Percentiles rank a stretch among this genome's conserved stretches.
phyloP scores from a whole-genome alignment of 1,140 invertebrate species.

The Zaprionus ghesquierei region DNA sequence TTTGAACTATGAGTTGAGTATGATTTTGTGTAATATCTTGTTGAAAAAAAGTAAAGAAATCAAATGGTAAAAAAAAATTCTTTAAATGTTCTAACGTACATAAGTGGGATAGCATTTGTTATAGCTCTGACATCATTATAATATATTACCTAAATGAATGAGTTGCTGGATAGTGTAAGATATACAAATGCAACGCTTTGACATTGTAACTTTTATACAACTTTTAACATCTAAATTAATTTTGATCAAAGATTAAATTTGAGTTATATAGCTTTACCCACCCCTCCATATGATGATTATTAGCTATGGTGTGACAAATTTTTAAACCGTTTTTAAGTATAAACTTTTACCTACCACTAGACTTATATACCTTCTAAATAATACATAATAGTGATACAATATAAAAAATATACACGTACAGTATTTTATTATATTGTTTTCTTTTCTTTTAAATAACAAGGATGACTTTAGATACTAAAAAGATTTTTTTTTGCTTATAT shows the following conservation, averaged over 20 bases:
- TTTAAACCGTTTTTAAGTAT: conserved; percentile 1
- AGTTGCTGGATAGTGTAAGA: neutral
- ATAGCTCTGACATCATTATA: too few relatives aligned
- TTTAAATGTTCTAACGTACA: neutral
- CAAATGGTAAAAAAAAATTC: neutral
- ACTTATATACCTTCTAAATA: conserved; percentile 17
- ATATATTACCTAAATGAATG: neutral
- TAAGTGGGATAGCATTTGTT: too few relatives aligned
- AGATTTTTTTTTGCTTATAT: conserved; percentile 23
- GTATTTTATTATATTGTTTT: conserved; percentile 34
- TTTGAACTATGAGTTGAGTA: conserved; percentile 1
- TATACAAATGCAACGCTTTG: conserved; percentile 1
- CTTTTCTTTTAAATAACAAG: conserved; percentile 17
- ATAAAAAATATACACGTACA: conserved; percentile 42
- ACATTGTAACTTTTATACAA: conserved; percentile 10
- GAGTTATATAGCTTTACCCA: neutral
- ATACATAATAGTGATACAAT: conserved; percentile 31
- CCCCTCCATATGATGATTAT: neutral
- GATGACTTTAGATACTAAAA: conserved; percentile 37
- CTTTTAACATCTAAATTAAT: conserved; percentile 17
- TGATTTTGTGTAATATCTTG: neutral
- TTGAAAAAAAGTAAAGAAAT: neutral
- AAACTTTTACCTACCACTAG: conserved; percentile 3
- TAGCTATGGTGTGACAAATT: conserved; percentile 8
- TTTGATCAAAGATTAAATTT: conserved; percentile 6